Evolutionary conservation across 1,140 invertebrate genomes (phyloP).

Genomic region (Bicyclus anynana): DNA sequence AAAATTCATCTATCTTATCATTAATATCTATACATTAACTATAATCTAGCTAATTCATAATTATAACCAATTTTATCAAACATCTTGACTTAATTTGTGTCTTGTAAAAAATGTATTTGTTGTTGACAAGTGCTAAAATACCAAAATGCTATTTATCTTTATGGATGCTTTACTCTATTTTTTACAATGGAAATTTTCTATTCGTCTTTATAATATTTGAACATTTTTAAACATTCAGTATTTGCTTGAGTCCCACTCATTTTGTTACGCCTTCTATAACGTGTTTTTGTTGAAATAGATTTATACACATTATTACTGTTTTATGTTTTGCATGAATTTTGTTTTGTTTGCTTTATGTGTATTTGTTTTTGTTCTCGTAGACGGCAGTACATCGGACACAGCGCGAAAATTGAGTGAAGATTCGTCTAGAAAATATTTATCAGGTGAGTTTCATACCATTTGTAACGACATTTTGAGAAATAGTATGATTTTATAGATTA

Average conservation of each 20-base stretch:
- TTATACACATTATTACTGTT: constrained; percentile 11
- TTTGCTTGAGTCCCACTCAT: constrained; percentile 13
- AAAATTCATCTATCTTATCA: background rate
- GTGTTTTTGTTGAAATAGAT: constrained; percentile 12
- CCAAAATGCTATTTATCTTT: background rate
- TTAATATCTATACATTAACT: background rate
- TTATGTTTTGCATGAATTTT: constrained; percentile 58
- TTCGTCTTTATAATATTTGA: too few species aligned
- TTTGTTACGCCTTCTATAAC: constrained; percentile 11
- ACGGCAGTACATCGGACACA: constrained; percentile 69
- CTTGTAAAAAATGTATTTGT: too few species aligned
- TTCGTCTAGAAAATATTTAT: constrained; percentile 74
- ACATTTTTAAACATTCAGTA: constrained; percentile 4
- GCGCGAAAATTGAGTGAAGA: constrained; percentile 73
- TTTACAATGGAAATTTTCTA: constrained; percentile 9
- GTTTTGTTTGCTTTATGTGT: constrained; percentile 68
- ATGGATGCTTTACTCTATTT: constrained; percentile 14
- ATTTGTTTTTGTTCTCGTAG: constrained; percentile 71
- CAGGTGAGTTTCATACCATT: constrained; percentile 57
- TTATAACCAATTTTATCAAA: constrained; percentile 3
- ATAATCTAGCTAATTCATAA: too few species aligned
- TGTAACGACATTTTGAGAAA: background rate
- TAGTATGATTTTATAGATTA: background rate
- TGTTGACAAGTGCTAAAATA: too few species aligned
- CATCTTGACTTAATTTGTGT: constrained; percentile 12